A percentile compares a stretch with the other conserved stretches of the same genome.
These are phyloP conservation scores for Poecilia gillii DNA, from an alignment of 2,797 vertebrate species.

Conservation along the genomic window DNA sequence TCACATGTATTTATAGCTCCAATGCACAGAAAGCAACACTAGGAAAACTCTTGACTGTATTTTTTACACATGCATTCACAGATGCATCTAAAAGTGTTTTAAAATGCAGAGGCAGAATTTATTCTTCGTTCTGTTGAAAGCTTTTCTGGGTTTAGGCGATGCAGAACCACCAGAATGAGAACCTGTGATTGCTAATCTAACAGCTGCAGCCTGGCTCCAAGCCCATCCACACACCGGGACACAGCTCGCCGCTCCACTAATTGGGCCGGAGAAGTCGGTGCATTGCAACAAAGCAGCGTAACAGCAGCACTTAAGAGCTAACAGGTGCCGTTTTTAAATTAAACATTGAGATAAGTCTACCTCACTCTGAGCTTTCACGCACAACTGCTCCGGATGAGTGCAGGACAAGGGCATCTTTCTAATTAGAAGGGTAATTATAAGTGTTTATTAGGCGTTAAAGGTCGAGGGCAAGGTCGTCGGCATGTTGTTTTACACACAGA, in stretches of 20 bases:
- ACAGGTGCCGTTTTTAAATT: constrained; percentile 30
- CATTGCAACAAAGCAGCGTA: constrained; percentile 22
- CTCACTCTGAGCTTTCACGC: constrained; percentile 11
- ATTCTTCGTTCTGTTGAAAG: not conserved
- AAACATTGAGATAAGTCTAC: constrained; percentile 19
- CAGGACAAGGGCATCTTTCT: constrained; percentile 4
- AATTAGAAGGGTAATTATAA: constrained; percentile 8
- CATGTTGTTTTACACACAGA: not conserved
- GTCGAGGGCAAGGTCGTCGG: constrained; percentile 45
- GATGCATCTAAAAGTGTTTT: not conserved
- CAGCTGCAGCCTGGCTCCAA: constrained; percentile 22
- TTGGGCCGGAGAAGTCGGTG: constrained; percentile 31
- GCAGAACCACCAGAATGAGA: constrained; percentile 20
- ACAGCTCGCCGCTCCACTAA: constrained; percentile 31
- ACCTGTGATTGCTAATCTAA: constrained; percentile 28
- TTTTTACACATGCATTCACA: not conserved
- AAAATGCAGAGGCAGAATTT: constrained; percentile 1
- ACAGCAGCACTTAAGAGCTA: constrained; percentile 34
- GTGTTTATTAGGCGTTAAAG: constrained; percentile 32
- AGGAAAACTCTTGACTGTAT: not conserved
- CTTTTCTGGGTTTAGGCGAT: constrained; percentile 26
- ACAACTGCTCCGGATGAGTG: constrained; percentile 7
- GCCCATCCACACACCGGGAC: constrained; percentile 26
- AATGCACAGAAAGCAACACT: not conserved
- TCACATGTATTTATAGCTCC: constrained; percentile 1